A percentile compares a stretch with the other conserved stretches of the same genome.
phyloP scores from a whole-genome alignment of 2,888 invertebrate species.

The Sclerodermus sp. region DNA sequence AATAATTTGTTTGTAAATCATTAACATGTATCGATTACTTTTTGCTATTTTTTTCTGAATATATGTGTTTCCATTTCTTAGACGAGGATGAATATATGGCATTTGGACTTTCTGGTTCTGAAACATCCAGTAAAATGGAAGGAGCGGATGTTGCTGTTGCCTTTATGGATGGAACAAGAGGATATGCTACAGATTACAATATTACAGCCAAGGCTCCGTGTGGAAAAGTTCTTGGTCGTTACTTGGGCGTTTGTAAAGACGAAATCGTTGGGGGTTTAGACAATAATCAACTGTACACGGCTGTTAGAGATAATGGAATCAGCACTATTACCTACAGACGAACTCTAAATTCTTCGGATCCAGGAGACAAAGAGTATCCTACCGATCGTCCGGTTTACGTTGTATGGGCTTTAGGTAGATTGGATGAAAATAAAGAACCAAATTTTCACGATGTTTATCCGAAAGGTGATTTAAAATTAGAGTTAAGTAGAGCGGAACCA shows the following conservation, averaged over 20 bases:
- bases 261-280: constrained; percentile 79
- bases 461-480: constrained; percentile 68
- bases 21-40: constrained; percentile 1
- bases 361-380: constrained; percentile 74
- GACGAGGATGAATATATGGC: constrained; percentile 82
- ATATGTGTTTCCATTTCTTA: constrained; percentile 31
- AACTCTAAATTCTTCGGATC: constrained; percentile 73
- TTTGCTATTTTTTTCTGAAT: neutral
- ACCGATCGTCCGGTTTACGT: constrained; percentile 66
- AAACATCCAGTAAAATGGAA: constrained; percentile 73
- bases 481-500: constrained; percentile 68
- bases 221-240: constrained; percentile 81
- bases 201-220: constrained; percentile 84
- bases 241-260: constrained; percentile 86
- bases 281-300: constrained; percentile 78
- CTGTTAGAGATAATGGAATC: constrained; percentile 72
- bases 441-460: constrained; percentile 82
- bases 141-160: constrained; percentile 83
- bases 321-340: constrained; percentile 79
- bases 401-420: constrained; percentile 83
- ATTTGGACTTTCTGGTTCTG: constrained; percentile 83
- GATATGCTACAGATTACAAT: constrained; percentile 81
- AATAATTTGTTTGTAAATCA: neutral
- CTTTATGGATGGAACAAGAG: constrained; percentile 72
- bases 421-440: constrained; percentile 78